A percentile compares a stretch with the other conserved stretches of the same genome.
Conservation (phyloP, 2,113 vertebrate species). For the Labeo rohita region DNA sequence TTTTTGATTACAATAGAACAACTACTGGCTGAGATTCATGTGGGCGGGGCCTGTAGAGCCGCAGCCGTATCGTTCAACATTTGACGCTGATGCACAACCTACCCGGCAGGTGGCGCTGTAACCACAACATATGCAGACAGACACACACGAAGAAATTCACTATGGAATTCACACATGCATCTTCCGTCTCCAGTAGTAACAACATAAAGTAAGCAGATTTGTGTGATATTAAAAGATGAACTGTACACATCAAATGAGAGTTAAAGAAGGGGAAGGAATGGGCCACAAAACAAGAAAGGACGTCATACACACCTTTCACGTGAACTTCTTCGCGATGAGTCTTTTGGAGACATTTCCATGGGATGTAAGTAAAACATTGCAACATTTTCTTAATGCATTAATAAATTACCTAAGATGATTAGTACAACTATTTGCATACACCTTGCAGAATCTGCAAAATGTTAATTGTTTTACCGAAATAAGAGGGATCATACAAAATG, state of each 20-base stretch:
- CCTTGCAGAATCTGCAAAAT: too few species aligned
- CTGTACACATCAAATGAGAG: not conserved
- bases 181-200: not conserved
- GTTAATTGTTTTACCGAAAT: too few species aligned
- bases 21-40: not conserved
- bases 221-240: not conserved
- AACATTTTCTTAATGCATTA: not conserved
- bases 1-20: not conserved
- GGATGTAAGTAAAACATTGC: conserved; percentile 66
- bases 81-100: not conserved
- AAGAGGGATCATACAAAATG: too few species aligned
- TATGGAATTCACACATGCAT: not conserved
- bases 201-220: not conserved
- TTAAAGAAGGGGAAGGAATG: not conserved
- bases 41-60: not conserved
- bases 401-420: not conserved
- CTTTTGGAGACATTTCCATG: conserved; percentile 70
- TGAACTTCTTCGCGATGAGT: conserved; percentile 71
- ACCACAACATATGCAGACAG: not conserved
- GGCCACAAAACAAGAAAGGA: not conserved
- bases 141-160: conserved; percentile 21
- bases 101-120: conserved; percentile 10
- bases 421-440: too few species aligned
- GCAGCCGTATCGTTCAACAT: too few species aligned
- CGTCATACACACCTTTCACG: conserved; percentile 60